Evolutionary conservation across 2,113 vertebrate genomes (phyloP), one percentile per base, ranked within the genome.

Genomic region (Spermophilus dauricus): DNA sequence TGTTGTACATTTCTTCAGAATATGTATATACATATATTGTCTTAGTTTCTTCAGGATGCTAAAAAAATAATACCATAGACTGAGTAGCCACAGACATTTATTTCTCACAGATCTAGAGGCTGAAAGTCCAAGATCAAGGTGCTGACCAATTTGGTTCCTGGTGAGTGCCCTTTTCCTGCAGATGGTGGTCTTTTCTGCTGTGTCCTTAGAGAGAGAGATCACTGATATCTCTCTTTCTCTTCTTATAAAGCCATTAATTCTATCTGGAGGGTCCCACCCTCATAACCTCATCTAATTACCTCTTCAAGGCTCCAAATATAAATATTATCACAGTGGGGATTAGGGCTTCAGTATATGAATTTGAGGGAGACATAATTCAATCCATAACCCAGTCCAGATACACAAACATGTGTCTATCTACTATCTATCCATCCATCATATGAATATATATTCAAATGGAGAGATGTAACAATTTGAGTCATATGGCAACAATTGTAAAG

Each of bases 381-480:
- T 63, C 34, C 32, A 53, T 14, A 53, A 16, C 24, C 13, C 22
- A 37, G 22, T 28, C 20, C 32, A 85, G 7, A 65, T 14, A 93
- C 30, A 86, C 5, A 65, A 2, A 14, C 1, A 30, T 2, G 26
- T n/a, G 12, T 69, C 13, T 53, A 8, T 84, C 3, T 37, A 51
- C 17, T 18, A 48, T 69, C 1, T 1, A 58, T 69, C 1, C 2
- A 26, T 18, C 4, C 5, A 42, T 30, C 8, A 24, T 30, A 4
- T 30, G 3, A 12, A 7, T 26, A 17, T 28, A 65, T 61, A 48
- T 45, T 12, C 3, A 81, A 1, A 24, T 2, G 26, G 32, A 67
- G 28, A 11, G 65, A 51, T 53, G 37, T 14, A 65, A 63, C 6
- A 91, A 78, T 96, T 95, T 86, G 39, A 86, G 83, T 61, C 3